Percentiles rank a stretch among this genome's conserved stretches.
Conservation (phyloP, 2,888 invertebrate species). For the Aphidius colemani region DNA sequence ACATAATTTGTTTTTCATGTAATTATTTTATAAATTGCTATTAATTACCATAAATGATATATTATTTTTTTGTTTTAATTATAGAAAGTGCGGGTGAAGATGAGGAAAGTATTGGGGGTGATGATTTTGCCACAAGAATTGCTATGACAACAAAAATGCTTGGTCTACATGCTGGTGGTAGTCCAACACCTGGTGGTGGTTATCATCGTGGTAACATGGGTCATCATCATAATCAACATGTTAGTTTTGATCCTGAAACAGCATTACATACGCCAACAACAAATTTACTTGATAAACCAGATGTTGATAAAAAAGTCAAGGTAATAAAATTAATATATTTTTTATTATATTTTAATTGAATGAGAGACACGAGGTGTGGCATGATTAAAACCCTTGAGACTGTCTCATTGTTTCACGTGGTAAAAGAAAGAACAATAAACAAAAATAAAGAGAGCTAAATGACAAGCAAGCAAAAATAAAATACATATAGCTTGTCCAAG, state of each 20-base stretch:
- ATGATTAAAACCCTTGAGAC: constrained; percentile 42
- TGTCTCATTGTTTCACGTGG: constrained; percentile 1
- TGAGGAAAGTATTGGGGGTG: constrained; percentile 63
- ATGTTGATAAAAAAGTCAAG: constrained; percentile 76
- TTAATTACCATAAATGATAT: too few relatives aligned
- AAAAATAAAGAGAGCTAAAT: too few relatives aligned
- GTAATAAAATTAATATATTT: constrained; percentile 64
- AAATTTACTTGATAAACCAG: constrained; percentile 68
- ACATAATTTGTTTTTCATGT: too few relatives aligned
- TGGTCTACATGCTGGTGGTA: constrained; percentile 17
- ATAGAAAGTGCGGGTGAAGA: constrained; percentile 66
- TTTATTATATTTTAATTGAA: too few relatives aligned
- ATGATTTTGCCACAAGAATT: constrained; percentile 46
- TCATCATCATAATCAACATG: constrained; percentile 36
- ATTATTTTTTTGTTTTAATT: too few relatives aligned
- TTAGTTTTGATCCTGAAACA: constrained; percentile 64
- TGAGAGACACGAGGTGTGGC: constrained; percentile 27
- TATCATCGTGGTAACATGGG: constrained; percentile 46
- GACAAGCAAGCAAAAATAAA: too few relatives aligned
- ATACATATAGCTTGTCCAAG: neutral
- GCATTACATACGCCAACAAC: constrained; percentile 61
- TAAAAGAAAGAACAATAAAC: too few relatives aligned
- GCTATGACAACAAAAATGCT: constrained; percentile 37
- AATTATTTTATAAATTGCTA: constrained; percentile 44
- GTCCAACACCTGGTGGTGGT: constrained; percentile 25